phyloP scores from a whole-genome alignment of 2,888 invertebrate genomes.

The Luffia ferchaultella region DNA sequence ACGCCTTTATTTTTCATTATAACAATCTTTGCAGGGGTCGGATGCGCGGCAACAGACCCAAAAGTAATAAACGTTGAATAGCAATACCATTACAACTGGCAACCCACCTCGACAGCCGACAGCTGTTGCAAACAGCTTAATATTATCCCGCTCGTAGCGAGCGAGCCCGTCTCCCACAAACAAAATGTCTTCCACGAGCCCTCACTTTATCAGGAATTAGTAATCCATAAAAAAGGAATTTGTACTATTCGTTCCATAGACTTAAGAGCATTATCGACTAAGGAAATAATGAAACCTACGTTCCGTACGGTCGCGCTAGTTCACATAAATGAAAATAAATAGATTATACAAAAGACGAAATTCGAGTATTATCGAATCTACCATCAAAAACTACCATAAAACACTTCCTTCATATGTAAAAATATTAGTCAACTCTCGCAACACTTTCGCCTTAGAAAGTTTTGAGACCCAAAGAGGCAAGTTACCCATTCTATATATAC shows the following conservation, averaged over 20 bases:
- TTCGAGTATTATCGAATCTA: too few species aligned
- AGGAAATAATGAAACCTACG: too few species aligned
- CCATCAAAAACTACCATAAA: too few species aligned
- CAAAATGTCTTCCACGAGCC: constrained; percentile 7
- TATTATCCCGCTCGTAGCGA: constrained; percentile 25
- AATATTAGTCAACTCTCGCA: too few species aligned
- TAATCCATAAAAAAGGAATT: not conserved
- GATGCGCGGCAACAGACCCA: constrained; percentile 12
- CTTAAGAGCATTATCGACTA: too few species aligned
- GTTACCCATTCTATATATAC: too few species aligned
- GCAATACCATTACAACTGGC: constrained; percentile 62
- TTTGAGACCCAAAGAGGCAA: too few species aligned
- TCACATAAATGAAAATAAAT: too few species aligned
- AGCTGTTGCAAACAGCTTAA: constrained; percentile 59
- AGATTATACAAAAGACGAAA: too few species aligned
- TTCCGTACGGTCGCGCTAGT: too few species aligned
- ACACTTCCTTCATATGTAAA: too few species aligned
- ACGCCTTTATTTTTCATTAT: constrained; percentile 47
- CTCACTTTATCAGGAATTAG: not conserved
- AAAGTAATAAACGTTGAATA: constrained; percentile 55
- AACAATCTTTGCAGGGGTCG: constrained; percentile 28
- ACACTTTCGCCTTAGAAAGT: too few species aligned
- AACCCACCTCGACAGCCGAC: constrained; percentile 31
- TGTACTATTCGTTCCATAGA: not conserved
- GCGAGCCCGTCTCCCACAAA: constrained; percentile 23